phyloP scores from a whole-genome alignment of 1,140 invertebrate genomes.

The Rhopalosiphum padi region DNA sequence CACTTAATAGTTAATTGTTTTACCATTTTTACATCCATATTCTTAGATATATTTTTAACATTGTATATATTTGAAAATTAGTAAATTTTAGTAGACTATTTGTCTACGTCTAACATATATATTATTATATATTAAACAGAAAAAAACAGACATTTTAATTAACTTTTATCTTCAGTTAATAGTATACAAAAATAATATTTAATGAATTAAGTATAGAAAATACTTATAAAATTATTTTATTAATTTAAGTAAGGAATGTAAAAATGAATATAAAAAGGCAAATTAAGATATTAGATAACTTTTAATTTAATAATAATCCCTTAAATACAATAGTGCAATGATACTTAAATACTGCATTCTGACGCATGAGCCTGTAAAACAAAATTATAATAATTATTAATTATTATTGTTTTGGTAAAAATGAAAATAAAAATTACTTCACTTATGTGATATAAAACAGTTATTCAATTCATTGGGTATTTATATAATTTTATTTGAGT shows the following conservation, averaged over 20 bases:
- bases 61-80: neutral
- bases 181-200: no score
- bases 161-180: neutral
- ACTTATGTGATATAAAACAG: neutral
- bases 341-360: conserved; percentile 15
- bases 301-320: neutral
- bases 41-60: neutral
- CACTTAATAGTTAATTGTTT: neutral
- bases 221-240: neutral
- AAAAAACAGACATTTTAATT: neutral
- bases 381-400: neutral
- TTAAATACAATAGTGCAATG: neutral
- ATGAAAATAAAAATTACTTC: neutral
- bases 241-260: neutral
- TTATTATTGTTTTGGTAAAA: neutral
- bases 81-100: neutral
- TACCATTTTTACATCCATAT: neutral
- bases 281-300: neutral
- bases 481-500: neutral
- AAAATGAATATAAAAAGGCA: neutral
- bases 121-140: neutral
- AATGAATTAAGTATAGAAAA: no score
- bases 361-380: conserved; percentile 41
- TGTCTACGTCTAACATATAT: no score
- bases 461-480: neutral